A percentile compares a stretch with the other conserved stretches of the same genome.
Conservation (phyloP, 2,888 invertebrate species). For the Blera fallax region DNA sequence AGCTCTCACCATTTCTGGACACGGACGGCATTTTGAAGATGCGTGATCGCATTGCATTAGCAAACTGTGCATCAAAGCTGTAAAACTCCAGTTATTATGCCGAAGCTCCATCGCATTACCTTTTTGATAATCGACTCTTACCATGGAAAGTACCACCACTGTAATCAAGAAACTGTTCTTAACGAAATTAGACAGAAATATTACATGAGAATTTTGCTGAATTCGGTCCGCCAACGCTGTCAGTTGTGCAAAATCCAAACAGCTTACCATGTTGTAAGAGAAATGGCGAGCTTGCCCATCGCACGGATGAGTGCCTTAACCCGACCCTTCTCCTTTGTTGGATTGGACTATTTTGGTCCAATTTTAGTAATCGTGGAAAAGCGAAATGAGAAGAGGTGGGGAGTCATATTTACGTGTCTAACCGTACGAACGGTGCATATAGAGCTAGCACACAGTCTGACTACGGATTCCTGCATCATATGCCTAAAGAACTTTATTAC, state of each 20-base stretch:
- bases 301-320: slow-evolving; percentile 46
- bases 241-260: slow-evolving; percentile 1
- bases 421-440: slow-evolving; percentile 38
- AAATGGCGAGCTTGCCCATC: slow-evolving; percentile 53
- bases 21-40: slow-evolving; percentile 19
- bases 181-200: slow-evolving; percentile 37
- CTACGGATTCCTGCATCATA: slow-evolving; percentile 34
- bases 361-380: slow-evolving; percentile 42
- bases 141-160: neutral
- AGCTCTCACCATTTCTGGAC: slow-evolving; percentile 49
- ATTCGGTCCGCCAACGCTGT: neutral
- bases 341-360: slow-evolving; percentile 56
- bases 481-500: neutral
- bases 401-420: slow-evolving; percentile 54
- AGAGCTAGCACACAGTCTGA: slow-evolving; percentile 7
- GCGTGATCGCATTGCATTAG: slow-evolving; percentile 33
- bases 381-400: slow-evolving; percentile 36
- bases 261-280: neutral
- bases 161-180: slow-evolving; percentile 47
- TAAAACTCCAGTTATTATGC: no score
- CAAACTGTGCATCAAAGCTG: neutral
- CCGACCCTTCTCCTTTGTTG: slow-evolving; percentile 32
- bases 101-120: no score
- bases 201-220: slow-evolving; percentile 3
- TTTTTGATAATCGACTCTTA: no score